Percentiles rank a stretch among this genome's conserved stretches.
phyloP scores from a whole-genome alignment of 2,888 invertebrate species.

The Trachelus tabidus region DNA sequence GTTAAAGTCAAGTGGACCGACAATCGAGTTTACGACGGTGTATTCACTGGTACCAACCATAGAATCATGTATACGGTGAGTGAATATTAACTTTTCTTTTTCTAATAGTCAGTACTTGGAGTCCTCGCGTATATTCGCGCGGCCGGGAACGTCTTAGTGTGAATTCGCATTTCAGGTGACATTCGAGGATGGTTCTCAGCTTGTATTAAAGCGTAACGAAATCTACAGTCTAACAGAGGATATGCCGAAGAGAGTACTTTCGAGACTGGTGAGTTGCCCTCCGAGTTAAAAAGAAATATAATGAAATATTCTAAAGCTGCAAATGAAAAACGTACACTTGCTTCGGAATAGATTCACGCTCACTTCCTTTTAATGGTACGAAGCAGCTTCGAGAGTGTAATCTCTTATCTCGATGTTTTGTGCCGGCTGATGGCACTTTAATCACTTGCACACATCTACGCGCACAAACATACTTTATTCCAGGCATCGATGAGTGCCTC shows the following conservation, averaged over 20 bases:
- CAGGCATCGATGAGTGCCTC: not conserved
- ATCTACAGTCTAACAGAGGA: constrained; percentile 70
- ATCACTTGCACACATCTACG: not conserved
- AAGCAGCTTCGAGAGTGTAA: not conserved
- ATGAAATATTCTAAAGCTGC: not conserved
- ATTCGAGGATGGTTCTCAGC: constrained; percentile 68
- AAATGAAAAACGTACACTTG: not conserved
- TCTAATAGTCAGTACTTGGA: not conserved
- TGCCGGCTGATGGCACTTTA: not conserved
- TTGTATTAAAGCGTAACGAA: constrained; percentile 67
- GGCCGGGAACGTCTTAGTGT: no score
- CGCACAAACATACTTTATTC: not conserved
- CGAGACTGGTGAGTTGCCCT: constrained; percentile 67
- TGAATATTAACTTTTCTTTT: constrained; percentile 11
- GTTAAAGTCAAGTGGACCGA: constrained; percentile 72
- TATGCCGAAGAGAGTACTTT: constrained; percentile 70
- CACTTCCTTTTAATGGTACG: not conserved
- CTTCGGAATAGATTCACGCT: not conserved
- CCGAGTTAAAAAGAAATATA: constrained; percentile 33
- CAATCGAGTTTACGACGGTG: constrained; percentile 65
- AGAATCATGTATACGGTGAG: constrained; percentile 65
- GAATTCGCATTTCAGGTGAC: constrained; percentile 59
- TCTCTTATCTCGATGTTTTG: not conserved
- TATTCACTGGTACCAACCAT: constrained; percentile 65
- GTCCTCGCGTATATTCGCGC: not conserved